Conservation (phyloP, 2,797 vertebrate species). For the Sebastolobus alascanus region DNA sequence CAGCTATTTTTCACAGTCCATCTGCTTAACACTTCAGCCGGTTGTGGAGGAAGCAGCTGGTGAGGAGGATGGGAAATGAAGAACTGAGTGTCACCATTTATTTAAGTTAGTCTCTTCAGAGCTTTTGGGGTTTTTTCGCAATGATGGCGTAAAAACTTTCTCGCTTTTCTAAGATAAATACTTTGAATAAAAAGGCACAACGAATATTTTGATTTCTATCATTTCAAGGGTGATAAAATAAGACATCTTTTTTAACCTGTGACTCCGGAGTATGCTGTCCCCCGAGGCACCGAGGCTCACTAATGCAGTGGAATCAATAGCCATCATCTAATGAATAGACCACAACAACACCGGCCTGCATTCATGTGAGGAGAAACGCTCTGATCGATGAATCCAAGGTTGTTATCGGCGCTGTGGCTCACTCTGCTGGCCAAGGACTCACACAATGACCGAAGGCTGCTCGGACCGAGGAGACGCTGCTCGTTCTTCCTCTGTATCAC, state of each 20-base stretch:
- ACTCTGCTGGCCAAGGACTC: slow-evolving; percentile 28
- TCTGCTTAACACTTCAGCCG: slow-evolving; percentile 67
- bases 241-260: background rate
- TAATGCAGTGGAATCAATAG: slow-evolving; percentile 32
- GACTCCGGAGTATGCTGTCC: no score
- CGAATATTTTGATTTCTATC: no score
- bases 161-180: background rate
- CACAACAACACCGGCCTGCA: slow-evolving; percentile 2
- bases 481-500: background rate
- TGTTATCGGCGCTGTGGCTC: slow-evolving; percentile 35
- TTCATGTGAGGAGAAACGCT: slow-evolving; percentile 19
- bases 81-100: slow-evolving; percentile 49
- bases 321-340: slow-evolving; percentile 43
- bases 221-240: no score
- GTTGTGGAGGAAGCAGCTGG: slow-evolving; percentile 50
- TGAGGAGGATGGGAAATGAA: slow-evolving; percentile 42
- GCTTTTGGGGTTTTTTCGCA: background rate
- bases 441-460: background rate
- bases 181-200: no score
- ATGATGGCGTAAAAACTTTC: background rate
- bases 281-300: background rate
- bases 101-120: slow-evolving; percentile 19
- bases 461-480: no score
- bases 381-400: slow-evolving; percentile 50
- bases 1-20: slow-evolving; percentile 65